Evolutionary conservation across 2,113 vertebrate genomes (phyloP), one percentile per base, ranked within the genome.

Genomic region (Pseudorhombus dupliciocellatus): DNA sequence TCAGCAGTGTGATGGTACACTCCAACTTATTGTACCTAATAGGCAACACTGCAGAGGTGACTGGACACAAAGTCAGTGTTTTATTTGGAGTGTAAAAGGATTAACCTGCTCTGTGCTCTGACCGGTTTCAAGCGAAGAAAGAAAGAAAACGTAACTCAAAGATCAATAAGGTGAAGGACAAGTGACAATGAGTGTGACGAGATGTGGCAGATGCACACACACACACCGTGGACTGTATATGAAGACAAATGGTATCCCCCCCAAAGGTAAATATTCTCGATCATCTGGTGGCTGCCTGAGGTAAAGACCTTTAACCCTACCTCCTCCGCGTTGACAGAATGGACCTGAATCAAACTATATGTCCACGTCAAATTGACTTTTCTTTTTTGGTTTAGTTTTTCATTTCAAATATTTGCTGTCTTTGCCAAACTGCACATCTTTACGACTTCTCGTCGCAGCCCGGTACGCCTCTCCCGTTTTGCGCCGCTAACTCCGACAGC

Each of bases 81-180:
- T 74, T 42, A 55, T 53, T 65, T 25, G 31, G 56, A 65, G 48
- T 22, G 42, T 69, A 24, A 44, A 66, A 59, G 64, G 42, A 37
- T 77, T 57, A 59, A 44, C 55, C 66, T 37, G 21, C 7, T 44
- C 31, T 60, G 54, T 61, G 31, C 65, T 75, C 28, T 51, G 66
- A 60, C 57, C 56, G 26, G 60, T 53, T 63, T 50, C 54, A 65
- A 56, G 22, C 15, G n/a, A 77, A 34, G 44, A 22, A 34, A 66
- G 42, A 60, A 42, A 75, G 71, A 76, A 81, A 73, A 75, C 26
- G 51, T 46, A 48, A 4, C 52, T 69, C 71, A 2, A 4, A 18
- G 59, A 79, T 84, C 75, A 5, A 79, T 79, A 63, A 8, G 31
- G 50, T 70, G 78, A 75, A 79, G 75, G 75, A 56, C 79, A 73